A percentile compares a stretch with the other conserved stretches of the same genome.
Evolutionary conservation across 2,797 vertebrate species (phyloP).

Genomic region (Tapirus indicus): DNA sequence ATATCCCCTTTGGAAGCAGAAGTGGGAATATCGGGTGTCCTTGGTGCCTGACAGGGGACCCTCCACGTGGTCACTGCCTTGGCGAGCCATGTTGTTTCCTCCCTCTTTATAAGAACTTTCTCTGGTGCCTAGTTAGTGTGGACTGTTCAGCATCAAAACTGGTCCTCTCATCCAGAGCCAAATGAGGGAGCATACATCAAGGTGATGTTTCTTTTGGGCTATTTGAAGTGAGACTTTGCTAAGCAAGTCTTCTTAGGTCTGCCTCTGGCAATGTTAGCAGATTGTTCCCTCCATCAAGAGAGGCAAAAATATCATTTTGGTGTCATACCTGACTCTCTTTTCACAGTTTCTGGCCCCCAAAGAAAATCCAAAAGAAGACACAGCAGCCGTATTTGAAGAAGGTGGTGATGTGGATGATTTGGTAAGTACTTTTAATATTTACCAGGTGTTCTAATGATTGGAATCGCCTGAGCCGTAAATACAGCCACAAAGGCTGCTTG

Average conservation of each 20-base stretch:
- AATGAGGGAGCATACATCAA: not conserved
- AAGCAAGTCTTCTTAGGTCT: not conserved
- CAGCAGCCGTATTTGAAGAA: slow-evolving; percentile 87
- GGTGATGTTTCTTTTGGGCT: not conserved
- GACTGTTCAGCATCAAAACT: not conserved
- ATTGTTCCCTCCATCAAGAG: not conserved
- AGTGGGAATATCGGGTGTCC: not conserved
- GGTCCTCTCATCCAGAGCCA: not conserved
- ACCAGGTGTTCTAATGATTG: not conserved
- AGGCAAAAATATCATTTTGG: not conserved
- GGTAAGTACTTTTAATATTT: slow-evolving; percentile 87
- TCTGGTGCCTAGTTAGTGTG: not conserved
- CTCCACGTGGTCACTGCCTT: not conserved
- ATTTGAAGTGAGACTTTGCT: not conserved
- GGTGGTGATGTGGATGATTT: slow-evolving; percentile 96
- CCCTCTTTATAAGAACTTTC: not conserved
- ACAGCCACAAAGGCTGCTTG: not conserved
- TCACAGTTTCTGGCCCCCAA: slow-evolving; percentile 93
- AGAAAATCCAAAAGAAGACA: slow-evolving; percentile 88
- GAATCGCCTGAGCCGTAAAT: not conserved
- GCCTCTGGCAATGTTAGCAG: not conserved
- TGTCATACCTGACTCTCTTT: slow-evolving; percentile 56
- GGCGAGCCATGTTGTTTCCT: not conserved
- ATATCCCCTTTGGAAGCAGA: not conserved
- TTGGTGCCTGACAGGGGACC: not conserved